Percentiles rank a stretch among this genome's conserved stretches.
phyloP scores from a whole-genome alignment of 2,888 invertebrate species.

The Agrotis segetum region DNA sequence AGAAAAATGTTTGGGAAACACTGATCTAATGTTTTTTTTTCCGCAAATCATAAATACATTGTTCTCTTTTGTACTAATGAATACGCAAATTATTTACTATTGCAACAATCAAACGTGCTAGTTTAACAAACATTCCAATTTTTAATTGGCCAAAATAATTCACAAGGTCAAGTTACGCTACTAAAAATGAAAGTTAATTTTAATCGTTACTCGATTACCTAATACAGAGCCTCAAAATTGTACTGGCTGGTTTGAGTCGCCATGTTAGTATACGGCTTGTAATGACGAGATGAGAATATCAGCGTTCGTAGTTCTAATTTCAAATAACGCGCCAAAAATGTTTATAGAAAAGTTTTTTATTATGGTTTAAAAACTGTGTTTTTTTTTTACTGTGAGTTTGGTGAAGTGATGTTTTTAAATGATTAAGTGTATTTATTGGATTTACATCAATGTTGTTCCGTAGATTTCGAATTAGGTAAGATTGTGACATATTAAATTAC shows the following conservation, averaged over 20 bases:
- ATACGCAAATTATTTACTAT: neutral
- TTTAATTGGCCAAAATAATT: conserved; percentile 33
- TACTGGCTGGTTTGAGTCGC: conserved; percentile 4
- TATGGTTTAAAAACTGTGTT: too few species aligned
- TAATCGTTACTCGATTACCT: conserved; percentile 30
- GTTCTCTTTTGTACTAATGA: neutral
- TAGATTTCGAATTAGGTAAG: conserved; percentile 25
- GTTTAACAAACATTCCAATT: conserved; percentile 11
- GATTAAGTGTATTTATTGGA: conserved; percentile 24
- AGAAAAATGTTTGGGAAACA: too few species aligned
- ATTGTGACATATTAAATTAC: neutral
- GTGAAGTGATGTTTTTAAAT: conserved; percentile 20
- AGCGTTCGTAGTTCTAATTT: conserved; percentile 25
- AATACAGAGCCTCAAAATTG: conserved; percentile 31
- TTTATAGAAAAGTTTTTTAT: neutral
- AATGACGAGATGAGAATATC: conserved; percentile 17
- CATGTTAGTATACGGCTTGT: conserved; percentile 19
- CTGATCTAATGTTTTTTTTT: too few species aligned
- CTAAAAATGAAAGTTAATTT: conserved; percentile 34
- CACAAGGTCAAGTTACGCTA: conserved; percentile 11
- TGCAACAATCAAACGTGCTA: neutral
- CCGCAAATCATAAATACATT: too few species aligned
- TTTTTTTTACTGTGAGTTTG: neutral
- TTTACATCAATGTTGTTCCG: conserved; percentile 30
- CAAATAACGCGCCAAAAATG: conserved; percentile 34